These are phyloP conservation scores for Athripsodes cinereus DNA, from an alignment of 2,888 invertebrate genomes.

Conservation along the genomic window DNA sequence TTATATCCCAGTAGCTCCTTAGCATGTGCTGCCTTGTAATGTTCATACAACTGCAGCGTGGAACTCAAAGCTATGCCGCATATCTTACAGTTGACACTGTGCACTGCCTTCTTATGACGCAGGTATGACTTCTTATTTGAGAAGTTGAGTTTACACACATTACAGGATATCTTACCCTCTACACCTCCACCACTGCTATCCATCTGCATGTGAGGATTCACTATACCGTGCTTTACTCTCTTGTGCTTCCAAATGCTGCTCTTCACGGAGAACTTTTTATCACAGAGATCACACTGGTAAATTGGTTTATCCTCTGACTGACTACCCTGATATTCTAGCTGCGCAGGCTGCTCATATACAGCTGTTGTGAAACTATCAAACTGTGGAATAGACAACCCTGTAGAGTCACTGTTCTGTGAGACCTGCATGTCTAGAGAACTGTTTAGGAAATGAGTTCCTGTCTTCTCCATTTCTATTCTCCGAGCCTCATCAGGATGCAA, in stretches of 20 bases:
- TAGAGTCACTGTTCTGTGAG: slow-evolving; percentile 42
- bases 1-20: slow-evolving; percentile 47
- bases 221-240: slow-evolving; percentile 47
- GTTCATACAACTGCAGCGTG: slow-evolving; percentile 55
- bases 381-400: slow-evolving; percentile 44
- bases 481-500: slow-evolving; percentile 45
- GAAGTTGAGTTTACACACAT: slow-evolving; percentile 56
- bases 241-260: slow-evolving; percentile 50
- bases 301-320: slow-evolving; percentile 31
- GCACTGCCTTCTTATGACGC: slow-evolving; percentile 53
- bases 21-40: slow-evolving; percentile 56
- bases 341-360: slow-evolving; percentile 11
- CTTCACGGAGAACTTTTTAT: slow-evolving; percentile 43
- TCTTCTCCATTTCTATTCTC: slow-evolving; percentile 34
- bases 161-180: slow-evolving; percentile 45
- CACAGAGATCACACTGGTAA: slow-evolving; percentile 45
- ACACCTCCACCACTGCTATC: slow-evolving; percentile 29
- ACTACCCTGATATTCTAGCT: background rate
- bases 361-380: slow-evolving; percentile 41
- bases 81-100: slow-evolving; percentile 53
- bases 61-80: slow-evolving; percentile 59
- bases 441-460: slow-evolving; percentile 11
- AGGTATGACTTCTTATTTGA: slow-evolving; percentile 54
- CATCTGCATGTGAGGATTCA: slow-evolving; percentile 31
- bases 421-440: slow-evolving; percentile 48